These are phyloP conservation scores for Coelinius sp. DNA, from an alignment of 2,888 invertebrate species.

Conservation along the genomic window DNA sequence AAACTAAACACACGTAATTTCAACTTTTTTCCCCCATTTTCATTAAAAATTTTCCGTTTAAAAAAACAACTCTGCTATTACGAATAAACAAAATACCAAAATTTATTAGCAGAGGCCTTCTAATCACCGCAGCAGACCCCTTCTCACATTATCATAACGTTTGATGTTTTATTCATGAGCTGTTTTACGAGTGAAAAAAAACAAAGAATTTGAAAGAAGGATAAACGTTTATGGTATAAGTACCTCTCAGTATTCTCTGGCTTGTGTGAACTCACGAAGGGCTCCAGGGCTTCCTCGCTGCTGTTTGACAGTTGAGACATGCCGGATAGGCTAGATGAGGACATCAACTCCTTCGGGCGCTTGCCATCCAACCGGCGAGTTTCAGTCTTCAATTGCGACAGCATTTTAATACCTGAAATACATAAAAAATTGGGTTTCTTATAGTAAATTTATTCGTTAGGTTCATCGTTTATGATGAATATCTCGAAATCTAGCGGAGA, in stretches of 20 bases:
- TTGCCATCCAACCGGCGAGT: conserved; percentile 63
- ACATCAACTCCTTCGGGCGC: conserved; percentile 66
- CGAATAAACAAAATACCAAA: conserved; percentile 1
- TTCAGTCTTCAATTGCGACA: conserved; percentile 59
- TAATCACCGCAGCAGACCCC: conserved; percentile 29
- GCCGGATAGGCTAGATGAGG: conserved; percentile 68
- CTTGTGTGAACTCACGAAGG: conserved; percentile 63
- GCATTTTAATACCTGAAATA: conserved; percentile 55
- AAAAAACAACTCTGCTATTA: conserved; percentile 7
- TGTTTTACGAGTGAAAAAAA: background rate
- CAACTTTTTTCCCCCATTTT: background rate
- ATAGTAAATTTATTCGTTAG: too few relatives aligned
- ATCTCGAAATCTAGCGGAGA: too few relatives aligned
- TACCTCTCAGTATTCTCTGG: conserved; percentile 62
- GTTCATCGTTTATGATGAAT: too few relatives aligned
- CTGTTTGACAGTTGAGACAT: conserved; percentile 69
- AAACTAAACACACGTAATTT: background rate
- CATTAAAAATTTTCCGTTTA: background rate
- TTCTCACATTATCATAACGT: conserved; percentile 23
- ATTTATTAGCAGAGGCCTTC: conserved; percentile 15
- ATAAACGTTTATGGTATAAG: too few relatives aligned
- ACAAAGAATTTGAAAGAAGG: background rate
- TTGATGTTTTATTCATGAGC: conserved; percentile 31
- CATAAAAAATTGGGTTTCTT: background rate
- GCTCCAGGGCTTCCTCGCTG: conserved; percentile 67